Evolutionary conservation across 2,888 invertebrate species (phyloP).

Genomic region (Agonopterix subpropinquella): DNA sequence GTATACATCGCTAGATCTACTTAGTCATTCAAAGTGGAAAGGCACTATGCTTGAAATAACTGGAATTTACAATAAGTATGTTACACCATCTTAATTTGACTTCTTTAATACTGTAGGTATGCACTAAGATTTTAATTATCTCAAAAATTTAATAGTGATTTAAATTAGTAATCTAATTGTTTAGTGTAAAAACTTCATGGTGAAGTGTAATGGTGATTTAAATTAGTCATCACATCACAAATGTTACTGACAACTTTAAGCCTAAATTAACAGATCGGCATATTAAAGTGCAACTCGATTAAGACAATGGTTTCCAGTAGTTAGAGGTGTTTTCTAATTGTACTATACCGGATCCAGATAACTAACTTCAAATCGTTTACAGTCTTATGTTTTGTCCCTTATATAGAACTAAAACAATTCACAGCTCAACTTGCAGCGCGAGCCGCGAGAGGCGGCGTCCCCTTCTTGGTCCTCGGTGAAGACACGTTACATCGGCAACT

Average conservation of each 20-base stretch:
- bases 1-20: slow-evolving; percentile 32
- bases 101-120: neutral
- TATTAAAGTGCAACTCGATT: slow-evolving; percentile 31
- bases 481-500: slow-evolving; percentile 35
- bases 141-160: slow-evolving; percentile 1
- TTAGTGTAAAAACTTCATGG: neutral
- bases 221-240: slow-evolving; percentile 4
- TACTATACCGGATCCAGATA: neutral
- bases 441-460: slow-evolving; percentile 17
- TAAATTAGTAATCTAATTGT: neutral
- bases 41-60: slow-evolving; percentile 65
- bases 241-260: slow-evolving; percentile 14
- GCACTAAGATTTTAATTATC: neutral
- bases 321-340: neutral
- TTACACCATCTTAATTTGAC: slow-evolving; percentile 4
- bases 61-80: slow-evolving; percentile 15
- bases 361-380: slow-evolving; percentile 26
- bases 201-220: neutral
- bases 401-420: slow-evolving; percentile 39
- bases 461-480: slow-evolving; percentile 54
- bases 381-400: slow-evolving; percentile 53
- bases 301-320: neutral
- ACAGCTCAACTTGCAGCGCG: slow-evolving; percentile 38
- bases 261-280: slow-evolving; percentile 24
- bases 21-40: slow-evolving; percentile 51